Evolutionary conservation across 2,113 vertebrate genomes (phyloP).

Genomic region (Loxodonta africana): DNA sequence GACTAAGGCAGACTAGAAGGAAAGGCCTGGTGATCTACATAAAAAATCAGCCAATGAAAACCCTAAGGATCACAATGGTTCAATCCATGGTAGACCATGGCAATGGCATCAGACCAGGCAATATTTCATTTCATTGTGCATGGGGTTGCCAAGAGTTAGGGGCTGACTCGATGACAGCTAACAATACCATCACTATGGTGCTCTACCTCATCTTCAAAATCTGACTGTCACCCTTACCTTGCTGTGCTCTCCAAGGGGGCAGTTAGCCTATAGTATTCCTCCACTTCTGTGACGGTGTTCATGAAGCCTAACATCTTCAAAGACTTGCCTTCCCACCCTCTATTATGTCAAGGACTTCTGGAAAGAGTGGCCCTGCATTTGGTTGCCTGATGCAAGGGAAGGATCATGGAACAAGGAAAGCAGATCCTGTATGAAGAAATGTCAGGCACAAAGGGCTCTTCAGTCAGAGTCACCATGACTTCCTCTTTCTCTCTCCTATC

Average conservation of each 20-base stretch:
- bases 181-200: neutral
- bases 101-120: no score
- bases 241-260: no score
- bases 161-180: no score
- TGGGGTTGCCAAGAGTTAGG: no score
- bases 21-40: no score
- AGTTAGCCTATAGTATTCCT: neutral
- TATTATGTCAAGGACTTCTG: neutral
- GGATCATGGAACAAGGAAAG: neutral
- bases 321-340: neutral
- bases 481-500: neutral
- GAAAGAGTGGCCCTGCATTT: neutral
- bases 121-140: no score
- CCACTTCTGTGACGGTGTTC: neutral
- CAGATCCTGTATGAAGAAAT: neutral
- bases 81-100: no score
- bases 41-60: no score
- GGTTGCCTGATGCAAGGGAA: neutral
- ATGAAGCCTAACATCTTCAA: neutral
- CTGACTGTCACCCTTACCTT: neutral
- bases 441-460: neutral
- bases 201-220: neutral
- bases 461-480: neutral
- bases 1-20: no score
- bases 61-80: no score